phyloP scores from a whole-genome alignment of 1,140 invertebrate genomes.

The Meloidogyne floridensis region DNA sequence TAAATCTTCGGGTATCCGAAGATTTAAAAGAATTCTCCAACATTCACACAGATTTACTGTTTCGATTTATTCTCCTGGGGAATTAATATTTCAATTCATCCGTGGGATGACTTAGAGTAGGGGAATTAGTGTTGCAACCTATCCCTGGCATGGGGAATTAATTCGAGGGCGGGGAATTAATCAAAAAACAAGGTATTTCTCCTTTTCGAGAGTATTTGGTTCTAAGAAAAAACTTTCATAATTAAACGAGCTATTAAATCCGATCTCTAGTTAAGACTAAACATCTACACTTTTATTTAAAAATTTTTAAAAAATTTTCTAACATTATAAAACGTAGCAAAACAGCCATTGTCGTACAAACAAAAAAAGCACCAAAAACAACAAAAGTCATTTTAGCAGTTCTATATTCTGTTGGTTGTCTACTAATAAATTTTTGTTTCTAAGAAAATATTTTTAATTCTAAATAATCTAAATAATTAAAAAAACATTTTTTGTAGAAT shows the following conservation, averaged over 20 bases:
- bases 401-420: conserved; percentile 47
- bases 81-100: too few relatives aligned
- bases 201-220: too few relatives aligned
- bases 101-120: too few relatives aligned
- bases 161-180: too few relatives aligned
- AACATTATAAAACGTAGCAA: conserved; percentile 40
- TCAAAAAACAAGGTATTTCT: too few relatives aligned
- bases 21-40: too few relatives aligned
- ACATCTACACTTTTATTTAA: background rate
- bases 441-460: background rate
- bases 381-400: conserved; percentile 47
- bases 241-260: too few relatives aligned
- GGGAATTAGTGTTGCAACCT: too few relatives aligned
- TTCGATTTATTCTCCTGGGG: too few relatives aligned
- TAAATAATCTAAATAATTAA: background rate
- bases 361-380: conserved; percentile 49
- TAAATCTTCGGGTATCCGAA: background rate
- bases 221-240: too few relatives aligned
- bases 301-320: conserved; percentile 27
- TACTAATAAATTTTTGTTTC: conserved; percentile 12
- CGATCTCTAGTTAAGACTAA: background rate
- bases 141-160: too few relatives aligned
- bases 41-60: too few relatives aligned
- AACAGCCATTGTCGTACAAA: conserved; percentile 46
- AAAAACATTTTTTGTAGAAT: conserved; percentile 13